Evolutionary conservation across 1,140 invertebrate genomes (phyloP).

Genomic region (Nautilus pompilius): DNA sequence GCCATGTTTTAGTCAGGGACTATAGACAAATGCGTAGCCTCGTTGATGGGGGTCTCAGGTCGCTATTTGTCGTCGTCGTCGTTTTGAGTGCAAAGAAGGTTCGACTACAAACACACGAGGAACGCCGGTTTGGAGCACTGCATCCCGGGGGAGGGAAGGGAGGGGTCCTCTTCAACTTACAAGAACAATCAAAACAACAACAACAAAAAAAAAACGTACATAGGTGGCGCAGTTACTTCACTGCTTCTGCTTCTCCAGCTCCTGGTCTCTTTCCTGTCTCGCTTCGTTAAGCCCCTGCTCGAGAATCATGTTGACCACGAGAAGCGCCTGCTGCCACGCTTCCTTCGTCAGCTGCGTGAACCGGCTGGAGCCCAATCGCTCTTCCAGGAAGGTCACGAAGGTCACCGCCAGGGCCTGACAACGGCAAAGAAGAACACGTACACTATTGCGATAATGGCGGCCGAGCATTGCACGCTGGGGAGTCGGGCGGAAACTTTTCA

Average conservation of each 20-base stretch:
- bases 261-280: neutral
- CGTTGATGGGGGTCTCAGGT: too few relatives aligned
- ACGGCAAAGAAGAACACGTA: neutral
- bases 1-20: too few relatives aligned
- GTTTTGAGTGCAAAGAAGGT: too few relatives aligned
- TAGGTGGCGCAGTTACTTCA: too few relatives aligned
- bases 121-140: too few relatives aligned
- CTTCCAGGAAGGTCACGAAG: neutral
- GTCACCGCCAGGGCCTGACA: neutral
- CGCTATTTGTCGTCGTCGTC: too few relatives aligned
- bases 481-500: neutral
- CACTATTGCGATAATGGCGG: neutral
- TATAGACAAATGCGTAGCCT: too few relatives aligned
- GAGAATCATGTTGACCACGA: neutral
- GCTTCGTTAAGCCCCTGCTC: neutral
- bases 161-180: too few relatives aligned
- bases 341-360: neutral
- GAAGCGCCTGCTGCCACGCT: neutral
- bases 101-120: too few relatives aligned
- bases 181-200: too few relatives aligned
- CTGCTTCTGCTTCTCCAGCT: neutral
- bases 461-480: neutral
- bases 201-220: too few relatives aligned
- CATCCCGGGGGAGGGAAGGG: too few relatives aligned
- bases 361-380: neutral